phyloP scores from a whole-genome alignment of 2,888 invertebrate species.

The Chymomyza procnemis region DNA sequence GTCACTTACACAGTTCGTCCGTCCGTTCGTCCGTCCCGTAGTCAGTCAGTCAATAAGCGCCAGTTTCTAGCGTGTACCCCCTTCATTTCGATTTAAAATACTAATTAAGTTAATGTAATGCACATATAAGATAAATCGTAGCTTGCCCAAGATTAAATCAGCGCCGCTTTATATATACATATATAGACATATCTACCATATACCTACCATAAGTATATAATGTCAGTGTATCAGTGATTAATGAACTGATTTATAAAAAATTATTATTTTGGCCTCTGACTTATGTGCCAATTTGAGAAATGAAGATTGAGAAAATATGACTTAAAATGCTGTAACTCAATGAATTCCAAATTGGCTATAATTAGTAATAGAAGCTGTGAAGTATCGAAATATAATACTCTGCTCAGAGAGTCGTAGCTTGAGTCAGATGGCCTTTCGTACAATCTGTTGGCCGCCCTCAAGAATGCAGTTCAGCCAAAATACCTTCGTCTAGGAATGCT shows the following conservation, averaged over 20 bases:
- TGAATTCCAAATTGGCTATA: background rate
- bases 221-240: slow-evolving; percentile 50
- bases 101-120: slow-evolving; percentile 71
- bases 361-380: no score
- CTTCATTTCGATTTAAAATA: slow-evolving; percentile 33
- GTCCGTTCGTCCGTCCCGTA: background rate
- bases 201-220: slow-evolving; percentile 16
- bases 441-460: no score
- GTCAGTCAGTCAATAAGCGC: background rate
- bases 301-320: background rate
- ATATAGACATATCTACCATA: slow-evolving; percentile 12
- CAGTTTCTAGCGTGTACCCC: background rate
- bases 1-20: no score
- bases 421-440: no score
- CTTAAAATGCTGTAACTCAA: background rate
- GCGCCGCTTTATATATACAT: slow-evolving; percentile 25
- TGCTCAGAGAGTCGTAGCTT: no score
- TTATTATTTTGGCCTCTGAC: slow-evolving; percentile 27
- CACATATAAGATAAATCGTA: slow-evolving; percentile 68
- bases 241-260: slow-evolving; percentile 50
- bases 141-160: slow-evolving; percentile 63
- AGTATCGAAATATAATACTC: no score
- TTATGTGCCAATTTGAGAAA: slow-evolving; percentile 29
- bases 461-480: no score
- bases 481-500: no score